These are phyloP conservation scores for Corythucha ciliata DNA, from an alignment of 2,888 invertebrate genomes.

Conservation along the genomic window DNA sequence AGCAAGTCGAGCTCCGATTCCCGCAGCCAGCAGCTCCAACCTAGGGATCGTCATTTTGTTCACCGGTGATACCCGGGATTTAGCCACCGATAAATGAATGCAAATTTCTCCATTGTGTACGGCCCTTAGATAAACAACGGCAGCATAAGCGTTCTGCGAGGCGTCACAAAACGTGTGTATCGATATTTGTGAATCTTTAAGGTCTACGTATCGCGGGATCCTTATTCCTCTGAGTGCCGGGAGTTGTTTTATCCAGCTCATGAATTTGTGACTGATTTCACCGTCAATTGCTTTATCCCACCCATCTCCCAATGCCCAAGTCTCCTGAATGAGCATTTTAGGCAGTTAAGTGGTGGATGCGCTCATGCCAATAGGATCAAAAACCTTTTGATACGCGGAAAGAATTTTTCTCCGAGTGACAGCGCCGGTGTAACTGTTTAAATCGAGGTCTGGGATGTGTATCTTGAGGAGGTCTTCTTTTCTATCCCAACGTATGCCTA, in stretches of 20 bases:
- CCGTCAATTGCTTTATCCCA: slow-evolving; percentile 15
- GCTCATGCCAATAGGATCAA: slow-evolving; percentile 30
- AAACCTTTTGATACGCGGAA: slow-evolving; percentile 3
- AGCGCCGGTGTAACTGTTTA: not conserved
- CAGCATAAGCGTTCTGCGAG: slow-evolving; percentile 35
- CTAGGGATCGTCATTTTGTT: slow-evolving; percentile 37
- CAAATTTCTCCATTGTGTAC: slow-evolving; percentile 23
- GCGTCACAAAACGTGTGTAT: slow-evolving; percentile 37
- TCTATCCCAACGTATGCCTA: slow-evolving; percentile 16
- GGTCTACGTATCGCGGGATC: not conserved
- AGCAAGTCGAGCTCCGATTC: slow-evolving; percentile 35
- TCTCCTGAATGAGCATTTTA: slow-evolving; percentile 33
- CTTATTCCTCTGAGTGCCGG: not conserved
- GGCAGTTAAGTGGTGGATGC: slow-evolving; percentile 29
- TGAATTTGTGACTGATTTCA: not conserved
- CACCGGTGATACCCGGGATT: slow-evolving; percentile 36
- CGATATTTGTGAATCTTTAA: not conserved
- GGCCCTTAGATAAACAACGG: slow-evolving; percentile 33
- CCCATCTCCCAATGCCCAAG: slow-evolving; percentile 15
- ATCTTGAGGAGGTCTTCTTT: slow-evolving; percentile 1
- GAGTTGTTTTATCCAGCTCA: slow-evolving; percentile 2
- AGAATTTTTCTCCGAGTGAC: slow-evolving; percentile 1
- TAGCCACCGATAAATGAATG: slow-evolving; percentile 35
- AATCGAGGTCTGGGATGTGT: not conserved
- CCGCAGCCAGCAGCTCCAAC: slow-evolving; percentile 37